phyloP scores from a whole-genome alignment of 2,797 vertebrate genomes.

The Manis crassicaudata region DNA sequence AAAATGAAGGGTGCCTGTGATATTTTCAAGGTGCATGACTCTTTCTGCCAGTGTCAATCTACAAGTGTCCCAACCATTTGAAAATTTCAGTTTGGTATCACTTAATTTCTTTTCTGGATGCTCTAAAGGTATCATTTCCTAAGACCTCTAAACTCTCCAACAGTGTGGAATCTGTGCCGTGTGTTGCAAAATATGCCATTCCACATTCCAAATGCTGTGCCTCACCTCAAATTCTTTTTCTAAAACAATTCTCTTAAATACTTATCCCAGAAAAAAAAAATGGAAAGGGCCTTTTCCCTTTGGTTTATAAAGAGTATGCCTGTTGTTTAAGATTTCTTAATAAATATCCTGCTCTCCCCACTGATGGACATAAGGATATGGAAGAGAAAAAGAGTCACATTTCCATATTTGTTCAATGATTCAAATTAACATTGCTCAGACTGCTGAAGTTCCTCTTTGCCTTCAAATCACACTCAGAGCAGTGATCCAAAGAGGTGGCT shows the following conservation, averaged over 20 bases:
- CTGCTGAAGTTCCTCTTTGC: neutral
- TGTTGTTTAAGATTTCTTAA: neutral
- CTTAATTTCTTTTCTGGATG: neutral
- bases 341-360: neutral
- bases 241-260: neutral
- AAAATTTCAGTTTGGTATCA: neutral
- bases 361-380: neutral
- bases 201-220: neutral
- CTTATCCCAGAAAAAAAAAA: neutral
- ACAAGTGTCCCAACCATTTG: neutral
- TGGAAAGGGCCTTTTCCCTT: neutral
- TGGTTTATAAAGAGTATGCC: neutral
- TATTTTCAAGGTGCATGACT: neutral
- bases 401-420: neutral
- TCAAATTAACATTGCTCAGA: neutral
- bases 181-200: neutral
- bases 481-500: neutral
- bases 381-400: neutral
- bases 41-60: neutral
- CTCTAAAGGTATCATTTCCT: neutral
- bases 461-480: neutral
- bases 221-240: neutral
- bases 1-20: too few species aligned
- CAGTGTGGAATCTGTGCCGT: neutral
- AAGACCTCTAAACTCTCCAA: neutral